Evolutionary conservation across 2,797 vertebrate genomes (phyloP), one percentile per base, ranked within the genome.

Genomic region (Melopsittacus undulatus): DNA sequence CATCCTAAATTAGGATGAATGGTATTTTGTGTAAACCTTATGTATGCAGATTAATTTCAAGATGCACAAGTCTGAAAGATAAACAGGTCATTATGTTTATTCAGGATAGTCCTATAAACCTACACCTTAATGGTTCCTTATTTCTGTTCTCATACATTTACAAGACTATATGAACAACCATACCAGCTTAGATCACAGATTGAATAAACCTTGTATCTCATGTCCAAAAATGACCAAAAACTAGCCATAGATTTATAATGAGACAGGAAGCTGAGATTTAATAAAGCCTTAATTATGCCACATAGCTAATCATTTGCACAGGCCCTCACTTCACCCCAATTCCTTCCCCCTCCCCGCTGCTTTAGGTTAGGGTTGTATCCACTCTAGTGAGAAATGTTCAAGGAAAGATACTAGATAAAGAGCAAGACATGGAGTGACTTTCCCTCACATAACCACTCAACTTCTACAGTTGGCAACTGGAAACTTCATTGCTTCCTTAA

Each of bases 301-400:
- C 61, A 51, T 6, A 54, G 30, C 42, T 77, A 45, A 57, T 30
- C 1, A 70, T 77, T 80, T 57, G 42, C 68, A 80, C 51, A 63
- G n/a, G 3, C 21, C 10, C 36, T 43, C 40, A 61, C 9, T 74
- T 51, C 52, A 54, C 7, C 7, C 23, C 10, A 42, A 29, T 62
- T 19, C 5, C 11, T 12, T 11, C 10, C 5, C 15, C 8, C n/a
- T n/a, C 19, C 7, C 9, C 10, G 3, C 9, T 1, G 5, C 9
- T 36, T 82, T n/a, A 72, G 48, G 63, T 63, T 27, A 73, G 18
- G 24, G 38, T 38, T 68, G n/a, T 15, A 87, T 56, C 11, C 26
- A 69, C 26, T 13, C 20, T 32, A 16, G 7, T 29, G 8, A 17
- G 26, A 93, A 40, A 73, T 13, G 32, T 42, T 89, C 69, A n/a